A percentile compares a stretch with the other conserved stretches of the same genome.
Evolutionary conservation across 2,888 invertebrate genomes (phyloP).

Genomic region (Graphium colonna): DNA sequence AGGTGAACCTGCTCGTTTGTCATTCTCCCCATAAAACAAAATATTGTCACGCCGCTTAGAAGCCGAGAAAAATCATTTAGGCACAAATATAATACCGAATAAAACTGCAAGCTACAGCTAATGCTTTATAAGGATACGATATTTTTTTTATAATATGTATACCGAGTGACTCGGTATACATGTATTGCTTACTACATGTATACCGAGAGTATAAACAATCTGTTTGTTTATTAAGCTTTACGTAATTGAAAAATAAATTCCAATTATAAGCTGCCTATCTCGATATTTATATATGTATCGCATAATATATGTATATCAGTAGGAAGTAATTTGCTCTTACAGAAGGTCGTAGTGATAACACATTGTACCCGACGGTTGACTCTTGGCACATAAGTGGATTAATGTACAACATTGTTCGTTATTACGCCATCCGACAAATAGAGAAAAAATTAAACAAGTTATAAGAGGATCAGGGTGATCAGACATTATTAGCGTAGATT

Average conservation of each 20-base stretch:
- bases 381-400: slow-evolving; percentile 36
- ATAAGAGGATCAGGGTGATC: not conserved
- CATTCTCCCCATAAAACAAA: too few relatives aligned
- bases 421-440: slow-evolving; percentile 10
- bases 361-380: slow-evolving; percentile 35
- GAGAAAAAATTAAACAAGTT: not conserved
- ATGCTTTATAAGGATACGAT: too few relatives aligned
- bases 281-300: slow-evolving; percentile 36
- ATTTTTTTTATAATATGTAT: too few relatives aligned
- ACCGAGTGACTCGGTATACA: too few relatives aligned
- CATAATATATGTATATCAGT: slow-evolving; percentile 45
- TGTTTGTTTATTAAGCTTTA: slow-evolving; percentile 10
- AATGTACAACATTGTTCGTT: slow-evolving; percentile 24
- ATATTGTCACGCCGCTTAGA: too few relatives aligned
- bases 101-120: too few relatives aligned
- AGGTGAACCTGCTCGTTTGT: too few relatives aligned
- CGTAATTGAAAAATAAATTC: not conserved
- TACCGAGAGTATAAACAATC: not conserved
- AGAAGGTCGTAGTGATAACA: slow-evolving; percentile 73
- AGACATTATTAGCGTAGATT: too few relatives aligned
- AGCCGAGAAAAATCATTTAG: too few relatives aligned
- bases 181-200: too few relatives aligned
- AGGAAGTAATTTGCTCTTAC: slow-evolving; percentile 73
- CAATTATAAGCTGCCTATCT: slow-evolving; percentile 27
- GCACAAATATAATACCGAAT: too few relatives aligned